phyloP scores from a whole-genome alignment of 2,113 vertebrate species.

The Propithecus coquereli region DNA sequence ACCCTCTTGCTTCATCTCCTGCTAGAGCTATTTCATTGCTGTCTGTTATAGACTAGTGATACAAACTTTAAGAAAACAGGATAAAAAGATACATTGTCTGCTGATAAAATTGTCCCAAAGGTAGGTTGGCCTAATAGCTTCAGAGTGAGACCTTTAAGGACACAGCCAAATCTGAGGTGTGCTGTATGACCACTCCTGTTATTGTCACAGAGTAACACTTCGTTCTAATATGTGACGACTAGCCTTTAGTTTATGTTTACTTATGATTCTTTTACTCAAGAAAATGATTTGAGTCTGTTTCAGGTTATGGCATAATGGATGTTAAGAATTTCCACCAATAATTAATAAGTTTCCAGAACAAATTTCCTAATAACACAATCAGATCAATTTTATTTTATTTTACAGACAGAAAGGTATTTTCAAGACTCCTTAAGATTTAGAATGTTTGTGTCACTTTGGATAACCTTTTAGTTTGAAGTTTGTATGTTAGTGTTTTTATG shows the following conservation, averaged over 20 bases:
- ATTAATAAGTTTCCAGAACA: constrained; percentile 44
- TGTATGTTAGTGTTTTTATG: constrained; percentile 59
- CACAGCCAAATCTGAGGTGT: neutral
- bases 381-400: constrained; percentile 51
- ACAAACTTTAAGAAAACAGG: constrained; percentile 45
- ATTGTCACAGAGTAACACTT: neutral
- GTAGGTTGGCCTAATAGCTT: constrained; percentile 17
- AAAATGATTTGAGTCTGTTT: constrained; percentile 20
- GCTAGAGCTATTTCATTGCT: constrained; percentile 60
- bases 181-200: neutral
- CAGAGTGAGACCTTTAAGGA: constrained; percentile 25
- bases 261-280: constrained; percentile 40
- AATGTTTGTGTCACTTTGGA: constrained; percentile 43
- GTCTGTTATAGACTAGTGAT: constrained; percentile 60
- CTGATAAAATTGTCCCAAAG: constrained; percentile 60
- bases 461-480: constrained; percentile 33
- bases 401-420: constrained; percentile 44
- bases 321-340: constrained; percentile 50
- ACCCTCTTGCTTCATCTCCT: constrained; percentile 45
- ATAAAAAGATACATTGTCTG: constrained; percentile 40
- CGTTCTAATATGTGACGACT: neutral
- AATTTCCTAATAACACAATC: constrained; percentile 11
- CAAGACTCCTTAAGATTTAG: constrained; percentile 48
- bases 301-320: constrained; percentile 6
- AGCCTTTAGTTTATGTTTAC: constrained; percentile 1